These are phyloP conservation scores for Oligia latruncula DNA, from an alignment of 2,888 invertebrate species.

Conservation along the genomic window DNA sequence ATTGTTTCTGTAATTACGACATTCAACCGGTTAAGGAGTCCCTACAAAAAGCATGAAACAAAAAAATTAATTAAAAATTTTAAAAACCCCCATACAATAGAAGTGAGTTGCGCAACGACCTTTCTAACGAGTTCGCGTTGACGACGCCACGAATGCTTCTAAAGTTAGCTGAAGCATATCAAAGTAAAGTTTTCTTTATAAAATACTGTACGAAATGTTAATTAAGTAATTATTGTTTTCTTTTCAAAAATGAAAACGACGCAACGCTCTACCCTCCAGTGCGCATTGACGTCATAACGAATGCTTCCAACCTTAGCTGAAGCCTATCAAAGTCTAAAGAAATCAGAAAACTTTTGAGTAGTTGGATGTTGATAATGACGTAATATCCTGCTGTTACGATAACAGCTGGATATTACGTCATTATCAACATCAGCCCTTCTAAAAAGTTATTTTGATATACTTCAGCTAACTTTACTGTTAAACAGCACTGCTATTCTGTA, in stretches of 20 bases:
- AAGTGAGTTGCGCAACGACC: background rate
- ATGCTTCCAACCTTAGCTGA: background rate
- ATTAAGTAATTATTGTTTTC: background rate
- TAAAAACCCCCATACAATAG: too few relatives aligned
- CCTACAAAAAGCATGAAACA: too few relatives aligned
- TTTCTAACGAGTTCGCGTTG: background rate
- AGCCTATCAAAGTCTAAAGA: background rate
- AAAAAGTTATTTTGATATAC: background rate
- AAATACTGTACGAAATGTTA: background rate
- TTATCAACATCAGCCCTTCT: background rate
- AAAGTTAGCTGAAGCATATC: background rate
- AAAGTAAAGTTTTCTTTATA: background rate
- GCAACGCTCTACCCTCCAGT: background rate
- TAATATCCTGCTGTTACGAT: too few relatives aligned
- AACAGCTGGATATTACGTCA: background rate
- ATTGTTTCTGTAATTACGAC: too few relatives aligned
- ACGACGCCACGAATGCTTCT: background rate
- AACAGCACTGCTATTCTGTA: too few relatives aligned
- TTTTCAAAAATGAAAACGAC: background rate
- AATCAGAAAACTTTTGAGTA: background rate
- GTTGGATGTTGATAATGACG: background rate
- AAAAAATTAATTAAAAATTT: too few relatives aligned
- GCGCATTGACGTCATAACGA: background rate
- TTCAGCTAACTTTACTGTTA: too few relatives aligned
- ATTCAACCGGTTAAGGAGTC: too few relatives aligned